phyloP scores from a whole-genome alignment of 2,797 vertebrate species.

The Xenentodon cancila region DNA sequence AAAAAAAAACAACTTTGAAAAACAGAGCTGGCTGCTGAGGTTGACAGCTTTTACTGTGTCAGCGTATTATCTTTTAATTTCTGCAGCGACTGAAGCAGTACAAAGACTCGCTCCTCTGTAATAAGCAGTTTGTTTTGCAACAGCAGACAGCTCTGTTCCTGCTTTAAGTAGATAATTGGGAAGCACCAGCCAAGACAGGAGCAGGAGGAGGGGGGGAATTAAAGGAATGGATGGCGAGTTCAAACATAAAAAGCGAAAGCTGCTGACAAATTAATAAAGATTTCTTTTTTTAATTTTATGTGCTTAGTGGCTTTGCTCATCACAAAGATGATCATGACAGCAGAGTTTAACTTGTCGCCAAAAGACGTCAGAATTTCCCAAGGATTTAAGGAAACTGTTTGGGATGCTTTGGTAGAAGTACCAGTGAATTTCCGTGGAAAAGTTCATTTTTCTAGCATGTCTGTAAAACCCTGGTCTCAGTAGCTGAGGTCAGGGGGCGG shows the following conservation, averaged over 20 bases:
- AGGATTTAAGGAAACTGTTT: no score
- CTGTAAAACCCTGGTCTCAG: no score
- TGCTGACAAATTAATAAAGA: no score
- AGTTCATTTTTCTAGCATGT: no score
- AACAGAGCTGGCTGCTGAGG: conserved; percentile 9
- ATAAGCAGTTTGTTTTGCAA: conserved; percentile 58
- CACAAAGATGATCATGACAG: no score
- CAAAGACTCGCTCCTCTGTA: conserved; percentile 45
- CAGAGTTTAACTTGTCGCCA: no score
- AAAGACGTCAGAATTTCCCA: no score
- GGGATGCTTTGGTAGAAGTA: no score
- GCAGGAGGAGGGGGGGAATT: conserved; percentile 1
- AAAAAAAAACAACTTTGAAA: not conserved
- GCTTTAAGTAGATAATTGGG: conserved; percentile 63
- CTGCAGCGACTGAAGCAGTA: conserved; percentile 39
- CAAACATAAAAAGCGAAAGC: not conserved
- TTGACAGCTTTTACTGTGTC: conserved; percentile 27
- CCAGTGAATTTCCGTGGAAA: no score
- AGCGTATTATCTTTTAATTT: conserved; percentile 52
- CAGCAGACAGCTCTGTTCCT: conserved; percentile 37
- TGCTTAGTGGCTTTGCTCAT: no score
- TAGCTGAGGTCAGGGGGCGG: no score
- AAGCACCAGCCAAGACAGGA: conserved; percentile 23
- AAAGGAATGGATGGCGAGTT: not conserved
- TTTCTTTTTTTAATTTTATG: no score